A percentile compares a stretch with the other conserved stretches of the same genome.
phyloP scores from a whole-genome alignment of 2,797 vertebrate species.

The Stomatorhinus walkeri region DNA sequence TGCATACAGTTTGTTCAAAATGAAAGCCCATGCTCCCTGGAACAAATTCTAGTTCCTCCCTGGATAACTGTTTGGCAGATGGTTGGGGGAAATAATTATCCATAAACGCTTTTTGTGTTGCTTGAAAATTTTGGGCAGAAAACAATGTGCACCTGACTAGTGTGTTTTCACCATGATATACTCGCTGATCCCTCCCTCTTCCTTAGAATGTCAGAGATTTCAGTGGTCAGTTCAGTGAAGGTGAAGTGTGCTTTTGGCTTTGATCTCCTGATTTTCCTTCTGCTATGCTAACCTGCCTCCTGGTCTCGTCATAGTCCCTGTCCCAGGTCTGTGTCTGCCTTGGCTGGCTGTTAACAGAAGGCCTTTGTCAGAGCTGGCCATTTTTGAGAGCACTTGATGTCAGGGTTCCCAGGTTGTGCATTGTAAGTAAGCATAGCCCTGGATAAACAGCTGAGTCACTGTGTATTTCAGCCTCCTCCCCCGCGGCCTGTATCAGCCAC shows the following conservation, averaged over 20 bases:
- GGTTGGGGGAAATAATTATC: not conserved
- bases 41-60: not conserved
- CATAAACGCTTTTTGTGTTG: not conserved
- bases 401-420: not conserved
- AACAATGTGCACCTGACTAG: not conserved
- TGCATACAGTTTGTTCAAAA: not conserved
- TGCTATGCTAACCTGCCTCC: not conserved
- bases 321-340: not conserved
- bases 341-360: not conserved
- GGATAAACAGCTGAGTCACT: slow-evolving; percentile 22
- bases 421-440: not conserved
- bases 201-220: not conserved
- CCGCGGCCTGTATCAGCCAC: not conserved
- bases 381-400: slow-evolving; percentile 1
- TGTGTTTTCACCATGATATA: not conserved
- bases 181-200: not conserved
- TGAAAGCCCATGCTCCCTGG: not conserved
- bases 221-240: not conserved
- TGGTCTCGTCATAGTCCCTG: not conserved
- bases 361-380: not conserved
- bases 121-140: not conserved
- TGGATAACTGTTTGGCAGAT: not conserved
- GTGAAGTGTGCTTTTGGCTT: not conserved
- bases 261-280: not conserved
- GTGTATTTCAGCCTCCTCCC: not conserved